Evolutionary conservation across 1,140 invertebrate species (phyloP).

Genomic region (Saccostrea cuccullata): DNA sequence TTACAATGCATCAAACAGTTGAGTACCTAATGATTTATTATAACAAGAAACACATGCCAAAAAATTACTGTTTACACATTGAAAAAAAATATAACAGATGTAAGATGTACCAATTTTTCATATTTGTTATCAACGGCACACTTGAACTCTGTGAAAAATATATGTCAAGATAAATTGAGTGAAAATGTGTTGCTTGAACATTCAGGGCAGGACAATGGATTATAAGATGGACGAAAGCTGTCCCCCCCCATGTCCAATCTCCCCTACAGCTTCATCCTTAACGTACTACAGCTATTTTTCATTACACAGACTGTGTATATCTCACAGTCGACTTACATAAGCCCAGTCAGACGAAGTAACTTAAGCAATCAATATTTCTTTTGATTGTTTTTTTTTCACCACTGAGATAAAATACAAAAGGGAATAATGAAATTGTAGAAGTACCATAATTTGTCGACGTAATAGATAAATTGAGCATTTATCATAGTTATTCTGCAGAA

Average conservation of each 20-base stretch:
- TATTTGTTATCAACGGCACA: no score
- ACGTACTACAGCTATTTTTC: background rate
- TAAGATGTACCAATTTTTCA: no score
- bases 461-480: no score
- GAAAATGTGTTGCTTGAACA: background rate
- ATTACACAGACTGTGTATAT: background rate
- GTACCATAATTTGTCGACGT: no score
- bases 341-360: background rate
- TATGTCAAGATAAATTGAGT: background rate
- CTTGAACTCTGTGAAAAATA: no score
- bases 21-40: background rate
- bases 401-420: background rate
- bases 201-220: background rate
- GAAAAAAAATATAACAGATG: no score
- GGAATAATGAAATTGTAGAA: background rate
- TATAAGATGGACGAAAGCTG: background rate
- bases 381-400: background rate
- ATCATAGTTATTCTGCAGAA: no score
- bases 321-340: background rate
- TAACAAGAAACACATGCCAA: background rate
- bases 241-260: background rate
- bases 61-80: background rate
- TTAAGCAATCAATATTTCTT: background rate
- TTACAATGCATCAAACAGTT: background rate
- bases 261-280: background rate